Evolutionary conservation across 1,140 invertebrate genomes (phyloP).

Genomic region (Drosophila repletoides): DNA sequence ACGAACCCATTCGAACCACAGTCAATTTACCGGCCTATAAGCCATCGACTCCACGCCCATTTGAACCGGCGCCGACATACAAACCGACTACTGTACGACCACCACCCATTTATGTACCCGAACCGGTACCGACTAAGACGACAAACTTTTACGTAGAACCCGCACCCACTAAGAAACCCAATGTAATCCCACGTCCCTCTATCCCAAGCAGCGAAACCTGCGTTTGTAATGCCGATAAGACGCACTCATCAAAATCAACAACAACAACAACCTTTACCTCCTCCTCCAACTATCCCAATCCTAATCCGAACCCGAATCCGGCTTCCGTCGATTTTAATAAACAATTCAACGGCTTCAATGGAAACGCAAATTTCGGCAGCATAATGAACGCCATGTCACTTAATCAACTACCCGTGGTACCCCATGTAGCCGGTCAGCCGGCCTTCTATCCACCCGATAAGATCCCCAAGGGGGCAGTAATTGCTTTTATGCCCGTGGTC

Average conservation of each 20-base stretch:
- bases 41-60: conserved; percentile 49
- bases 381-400: conserved; percentile 80
- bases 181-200: conserved; percentile 76
- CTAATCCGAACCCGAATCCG: conserved; percentile 67
- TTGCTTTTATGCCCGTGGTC: conserved; percentile 85
- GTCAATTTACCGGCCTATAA: conserved; percentile 32
- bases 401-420: conserved; percentile 75
- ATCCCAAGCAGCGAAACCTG: conserved; percentile 65
- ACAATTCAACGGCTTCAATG: conserved; percentile 72
- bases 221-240: conserved; percentile 71
- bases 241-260: conserved; percentile 74
- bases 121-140: conserved; percentile 8
- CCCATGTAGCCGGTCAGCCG: conserved; percentile 69
- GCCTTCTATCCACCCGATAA: conserved; percentile 81
- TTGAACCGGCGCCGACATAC: conserved; percentile 25
- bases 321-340: conserved; percentile 77
- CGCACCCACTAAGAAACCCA: conserved; percentile 47
- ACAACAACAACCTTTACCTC: conserved; percentile 55
- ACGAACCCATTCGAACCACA: conserved; percentile 30
- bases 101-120: conserved; percentile 40
- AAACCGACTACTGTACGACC: conserved; percentile 17
- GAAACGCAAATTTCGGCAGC: conserved; percentile 76
- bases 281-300: conserved; percentile 53
- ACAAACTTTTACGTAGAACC: conserved; percentile 17
- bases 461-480: conserved; percentile 82